Conservation (phyloP, 1,140 invertebrate species). For the Philaenus spumarius region DNA sequence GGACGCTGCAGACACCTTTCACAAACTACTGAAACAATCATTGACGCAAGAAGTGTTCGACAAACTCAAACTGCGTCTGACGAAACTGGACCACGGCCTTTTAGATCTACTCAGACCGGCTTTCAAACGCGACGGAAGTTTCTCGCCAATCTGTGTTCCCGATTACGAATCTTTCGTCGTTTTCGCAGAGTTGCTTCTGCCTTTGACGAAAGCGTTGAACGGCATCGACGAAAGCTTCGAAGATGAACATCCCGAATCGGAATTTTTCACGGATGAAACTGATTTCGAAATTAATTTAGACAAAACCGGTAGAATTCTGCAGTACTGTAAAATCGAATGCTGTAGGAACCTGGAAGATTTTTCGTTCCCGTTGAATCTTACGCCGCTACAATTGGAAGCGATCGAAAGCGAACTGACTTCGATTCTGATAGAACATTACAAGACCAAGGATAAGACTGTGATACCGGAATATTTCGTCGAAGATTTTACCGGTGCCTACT, state of each 20-base stretch:
- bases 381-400: conserved; percentile 59
- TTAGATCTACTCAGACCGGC: conserved; percentile 77
- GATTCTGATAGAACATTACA: conserved; percentile 44
- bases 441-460: conserved; percentile 10
- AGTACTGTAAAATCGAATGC: conserved; percentile 67
- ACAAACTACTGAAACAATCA: conserved; percentile 17
- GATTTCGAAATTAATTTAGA: conserved; percentile 60
- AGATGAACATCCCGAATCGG: conserved; percentile 50
- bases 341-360: conserved; percentile 66
- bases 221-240: conserved; percentile 55
- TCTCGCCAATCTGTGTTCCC: conserved; percentile 58
- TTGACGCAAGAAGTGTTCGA: conserved; percentile 60
- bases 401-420: conserved; percentile 59
- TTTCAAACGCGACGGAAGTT: conserved; percentile 47
- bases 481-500: conserved; percentile 19
- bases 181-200: conserved; percentile 67
- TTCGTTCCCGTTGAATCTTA: conserved; percentile 62
- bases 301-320: conserved; percentile 60
- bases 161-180: conserved; percentile 77
- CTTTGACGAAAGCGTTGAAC: conserved; percentile 69
- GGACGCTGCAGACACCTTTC: conserved; percentile 42
- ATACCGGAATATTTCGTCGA: conserved; percentile 4
- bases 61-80: conserved; percentile 57
- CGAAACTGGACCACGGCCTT: conserved; percentile 67
- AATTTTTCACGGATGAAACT: conserved; percentile 26